A percentile compares a stretch with the other conserved stretches of the same genome.
Evolutionary conservation across 2,113 vertebrate species (phyloP).

Genomic region (Erpornis zantholeuca): DNA sequence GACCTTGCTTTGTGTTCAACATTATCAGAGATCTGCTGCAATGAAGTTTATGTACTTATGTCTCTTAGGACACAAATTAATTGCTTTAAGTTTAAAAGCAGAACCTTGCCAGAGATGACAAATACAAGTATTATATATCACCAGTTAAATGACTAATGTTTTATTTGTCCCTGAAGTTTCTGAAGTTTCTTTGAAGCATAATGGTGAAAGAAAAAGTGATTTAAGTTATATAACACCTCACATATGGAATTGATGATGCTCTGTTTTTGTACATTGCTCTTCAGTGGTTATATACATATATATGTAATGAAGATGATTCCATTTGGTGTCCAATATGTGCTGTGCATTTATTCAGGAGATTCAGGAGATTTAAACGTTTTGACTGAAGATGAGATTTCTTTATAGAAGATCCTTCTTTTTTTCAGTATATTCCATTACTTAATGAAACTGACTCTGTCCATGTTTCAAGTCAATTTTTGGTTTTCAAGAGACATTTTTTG

Average conservation of each 20-base stretch:
- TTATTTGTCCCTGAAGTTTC: conserved; percentile 27
- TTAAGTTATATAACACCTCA: background rate
- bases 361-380: background rate
- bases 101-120: background rate
- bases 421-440: background rate
- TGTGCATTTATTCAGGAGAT: background rate
- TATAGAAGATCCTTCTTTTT: background rate
- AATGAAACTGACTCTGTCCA: background rate
- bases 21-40: background rate
- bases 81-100: background rate
- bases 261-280: background rate
- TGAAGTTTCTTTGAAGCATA: background rate
- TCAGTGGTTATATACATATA: background rate
- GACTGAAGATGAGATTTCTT: background rate
- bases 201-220: conserved; percentile 1
- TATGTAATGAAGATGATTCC: background rate
- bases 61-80: background rate
- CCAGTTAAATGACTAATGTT: conserved; percentile 1
- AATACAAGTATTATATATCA: background rate
- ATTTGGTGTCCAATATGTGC: background rate
- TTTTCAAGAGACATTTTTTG: background rate
- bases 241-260: conserved; percentile 2
- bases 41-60: background rate
- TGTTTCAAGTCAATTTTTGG: background rate
- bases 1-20: background rate